Evolutionary conservation across 1,140 invertebrate species (phyloP), one percentile per base, ranked within the genome.

Genomic region (Tenebrio molitor): DNA sequence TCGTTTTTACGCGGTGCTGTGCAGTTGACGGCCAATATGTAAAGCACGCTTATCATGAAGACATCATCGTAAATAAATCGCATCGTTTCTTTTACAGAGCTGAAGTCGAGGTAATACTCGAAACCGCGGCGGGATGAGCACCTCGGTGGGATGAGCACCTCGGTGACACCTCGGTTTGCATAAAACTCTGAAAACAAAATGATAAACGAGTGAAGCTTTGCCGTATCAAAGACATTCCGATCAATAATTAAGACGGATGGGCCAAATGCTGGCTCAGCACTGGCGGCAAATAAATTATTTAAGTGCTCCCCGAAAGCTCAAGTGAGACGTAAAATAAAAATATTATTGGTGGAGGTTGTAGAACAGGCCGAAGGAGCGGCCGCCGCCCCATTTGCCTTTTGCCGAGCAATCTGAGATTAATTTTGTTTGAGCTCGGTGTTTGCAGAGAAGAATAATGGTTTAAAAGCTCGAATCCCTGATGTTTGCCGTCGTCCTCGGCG

Each of bases 381-480:
- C 25, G 25, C 25, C 29, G 29, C 29, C 10, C 29, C 29, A 33
- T 33, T 33, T 33, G 29, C 29, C 29, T 39, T 39, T 39, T 39
- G 5, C 12, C 5, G 36, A 39, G 12, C 36, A 39, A 39, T 5
- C 36, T 12, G 36, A 12, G 36, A 39, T 39, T 39, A 39, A 39
- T 39, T 23, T 21, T 53, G 46, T 53, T 53, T 53, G 46, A 53
- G n/a, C 1, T 53, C n/a, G n/a, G n/a, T 58, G 50, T 25, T 50
- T 58, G 50, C n/a, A 58, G 21, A 58, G 50, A 25, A 58, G 50
- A 58, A 58, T 58, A 14, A 58, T 29, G 50, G 50, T 29, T 58
- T 29, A 58, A 58, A 33, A 58, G 50, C 50, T 58, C 21, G 44
- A 58, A 58, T 58, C 50, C 16, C 12, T 7, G 12, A 58, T 29